These are phyloP conservation scores for Petroica traversi DNA, from an alignment of 2,113 vertebrate genomes.

Conservation along the genomic window DNA sequence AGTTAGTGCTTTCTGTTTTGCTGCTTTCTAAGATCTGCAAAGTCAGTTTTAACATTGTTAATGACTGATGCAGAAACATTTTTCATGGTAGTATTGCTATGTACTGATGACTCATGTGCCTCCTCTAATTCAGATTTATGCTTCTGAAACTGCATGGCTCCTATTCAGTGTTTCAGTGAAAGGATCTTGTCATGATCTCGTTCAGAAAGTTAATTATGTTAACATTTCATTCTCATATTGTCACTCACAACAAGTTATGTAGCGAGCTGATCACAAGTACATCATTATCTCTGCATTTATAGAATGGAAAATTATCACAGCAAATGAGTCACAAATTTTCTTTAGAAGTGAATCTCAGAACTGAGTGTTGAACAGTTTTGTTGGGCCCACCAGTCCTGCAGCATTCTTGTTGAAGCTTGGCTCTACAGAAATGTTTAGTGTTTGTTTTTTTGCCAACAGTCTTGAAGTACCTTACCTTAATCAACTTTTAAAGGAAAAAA, in stretches of 20 bases:
- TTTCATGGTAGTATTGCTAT: background rate
- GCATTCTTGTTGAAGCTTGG: background rate
- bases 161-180: constrained; percentile 7
- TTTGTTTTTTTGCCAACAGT: background rate
- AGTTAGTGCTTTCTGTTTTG: background rate
- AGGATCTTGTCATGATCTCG: background rate
- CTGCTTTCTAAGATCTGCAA: background rate
- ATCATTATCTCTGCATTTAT: background rate
- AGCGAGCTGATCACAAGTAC: background rate
- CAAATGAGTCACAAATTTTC: constrained; percentile 30
- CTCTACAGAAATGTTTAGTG: background rate
- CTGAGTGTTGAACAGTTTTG: background rate
- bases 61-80: background rate
- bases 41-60: background rate
- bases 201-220: constrained; percentile 4
- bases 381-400: background rate
- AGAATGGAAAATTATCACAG: background rate
- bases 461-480: background rate
- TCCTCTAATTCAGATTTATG: constrained; percentile 14
- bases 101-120: background rate
- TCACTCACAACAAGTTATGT: background rate
- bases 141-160: background rate
- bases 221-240: background rate
- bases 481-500: background rate
- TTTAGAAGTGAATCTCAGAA: background rate